These are phyloP conservation scores for Mus musculus DNA, from an alignment of 2,113 vertebrate genomes.

Conservation along the genomic window DNA sequence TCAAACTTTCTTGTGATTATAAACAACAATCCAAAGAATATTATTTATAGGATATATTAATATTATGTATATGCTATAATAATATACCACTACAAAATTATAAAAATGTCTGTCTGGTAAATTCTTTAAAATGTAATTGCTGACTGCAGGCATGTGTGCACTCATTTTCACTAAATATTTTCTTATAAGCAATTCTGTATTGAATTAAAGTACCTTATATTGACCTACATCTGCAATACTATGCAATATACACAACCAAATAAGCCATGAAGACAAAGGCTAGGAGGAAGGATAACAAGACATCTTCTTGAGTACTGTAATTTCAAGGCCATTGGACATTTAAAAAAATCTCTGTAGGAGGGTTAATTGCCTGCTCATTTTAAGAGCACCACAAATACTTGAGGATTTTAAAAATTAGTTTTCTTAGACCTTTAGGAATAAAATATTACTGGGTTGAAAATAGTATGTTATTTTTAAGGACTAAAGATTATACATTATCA, in stretches of 20 bases:
- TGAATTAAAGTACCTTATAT: neutral
- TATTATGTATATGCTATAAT: neutral
- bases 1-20: neutral
- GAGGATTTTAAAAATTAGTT: neutral
- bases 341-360: neutral
- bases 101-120: slow-evolving; percentile 10
- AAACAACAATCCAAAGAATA: neutral
- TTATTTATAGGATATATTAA: neutral
- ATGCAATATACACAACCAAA: neutral
- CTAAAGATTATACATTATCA: neutral
- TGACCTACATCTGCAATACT: neutral
- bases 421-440: neutral
- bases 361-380: neutral
- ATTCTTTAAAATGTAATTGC: slow-evolving; percentile 24
- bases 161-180: slow-evolving; percentile 26
- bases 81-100: slow-evolving; percentile 38
- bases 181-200: slow-evolving; percentile 5
- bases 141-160: neutral
- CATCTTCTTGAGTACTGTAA: neutral
- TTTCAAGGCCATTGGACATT: neutral
- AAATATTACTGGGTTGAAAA: slow-evolving; percentile 37
- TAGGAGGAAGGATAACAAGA: neutral
- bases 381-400: neutral
- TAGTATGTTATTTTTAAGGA: slow-evolving; percentile 5
- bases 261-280: neutral